Base-by-base conservation (phyloP, 2,888 invertebrate species). In the Schizotus pectinicornis region DNA sequence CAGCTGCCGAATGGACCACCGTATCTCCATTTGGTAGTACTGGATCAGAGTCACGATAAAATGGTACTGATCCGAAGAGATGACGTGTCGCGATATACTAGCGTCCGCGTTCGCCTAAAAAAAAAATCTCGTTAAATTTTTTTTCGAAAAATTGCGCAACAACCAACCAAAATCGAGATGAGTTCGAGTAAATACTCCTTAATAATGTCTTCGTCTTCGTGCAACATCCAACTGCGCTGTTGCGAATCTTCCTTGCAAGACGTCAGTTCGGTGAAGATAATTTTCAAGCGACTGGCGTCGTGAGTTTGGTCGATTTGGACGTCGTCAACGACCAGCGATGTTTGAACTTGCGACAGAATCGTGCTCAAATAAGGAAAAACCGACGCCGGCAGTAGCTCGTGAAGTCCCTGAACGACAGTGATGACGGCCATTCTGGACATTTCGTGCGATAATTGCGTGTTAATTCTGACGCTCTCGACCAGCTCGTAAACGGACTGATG, bases 21-120 rank as follows among this genome's bases (percentile, higher is more conserved):
- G 82, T 0, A 91, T 88, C 80, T 96, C 97, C 96, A 96, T 96
- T 82, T 97, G 97, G 79, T 96, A 97, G 82, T 95, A 97, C 73
- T 94, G 91, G 52, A 95, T 92, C 56, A 98, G 82, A 53, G 91
- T 90, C 37, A 89, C 87, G 12, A 96, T 89, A 67, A 90, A 91
- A 58, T 88, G 88, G 75, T 94, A 96, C 59, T 91, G 88, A 77
- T 95, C 91, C 68, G 88, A 86, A 64, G 90, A 89, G 73, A 97
- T 84, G 55, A 94, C 91, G 74, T 92, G 90, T 70, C 90, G 88
- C 30, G 92, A 92, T 56, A 95, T 91, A 72, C 90, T 91, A 49
- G 92, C 89, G 80, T 97, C 95, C 0, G 96, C 96, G 81, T 95
- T 94, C 30, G 91, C 91, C 95, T 95, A 79, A 13, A 83, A 82